Percentiles rank a stretch among this genome's conserved stretches.
phyloP scores from a whole-genome alignment of 1,140 invertebrate species.

The Limonius californicus region DNA sequence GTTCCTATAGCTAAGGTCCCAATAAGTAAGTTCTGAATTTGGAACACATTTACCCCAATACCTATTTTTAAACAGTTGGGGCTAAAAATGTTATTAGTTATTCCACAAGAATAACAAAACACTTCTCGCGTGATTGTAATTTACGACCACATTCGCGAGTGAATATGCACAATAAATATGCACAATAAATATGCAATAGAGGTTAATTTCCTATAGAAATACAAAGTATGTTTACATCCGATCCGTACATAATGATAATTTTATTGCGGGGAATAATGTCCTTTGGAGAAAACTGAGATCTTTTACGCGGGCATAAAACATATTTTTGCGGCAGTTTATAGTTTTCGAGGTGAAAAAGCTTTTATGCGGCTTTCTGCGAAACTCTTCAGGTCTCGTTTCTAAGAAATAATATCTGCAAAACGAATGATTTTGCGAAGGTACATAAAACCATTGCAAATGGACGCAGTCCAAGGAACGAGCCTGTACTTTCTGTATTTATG shows the following conservation, averaged over 20 bases:
- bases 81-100: too few species aligned
- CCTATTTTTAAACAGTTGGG: too few species aligned
- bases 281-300: constrained; percentile 14
- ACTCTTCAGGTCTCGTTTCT: too few species aligned
- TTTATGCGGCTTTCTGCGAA: constrained; percentile 10
- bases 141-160: background rate
- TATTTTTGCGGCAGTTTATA: constrained; percentile 12
- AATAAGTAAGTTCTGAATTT: too few species aligned
- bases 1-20: too few species aligned
- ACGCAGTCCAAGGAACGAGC: too few species aligned
- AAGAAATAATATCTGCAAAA: too few species aligned
- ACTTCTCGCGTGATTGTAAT: background rate
- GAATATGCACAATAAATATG: constrained; percentile 22
- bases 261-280: constrained; percentile 22
- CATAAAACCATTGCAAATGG: too few species aligned
- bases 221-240: constrained; percentile 26
- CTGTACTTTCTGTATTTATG: too few species aligned
- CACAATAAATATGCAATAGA: constrained; percentile 28
- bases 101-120: background rate
- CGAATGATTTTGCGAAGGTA: too few species aligned
- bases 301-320: constrained; percentile 16
- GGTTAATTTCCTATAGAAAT: constrained; percentile 31
- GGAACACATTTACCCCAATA: too few species aligned
- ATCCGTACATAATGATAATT: constrained; percentile 29
- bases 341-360: constrained; percentile 10